Percentiles rank a stretch among this genome's conserved stretches.
Evolutionary conservation across 92 coral and sea anemone genomes (phyloP).

Genomic region (Phenganax marumi): DNA sequence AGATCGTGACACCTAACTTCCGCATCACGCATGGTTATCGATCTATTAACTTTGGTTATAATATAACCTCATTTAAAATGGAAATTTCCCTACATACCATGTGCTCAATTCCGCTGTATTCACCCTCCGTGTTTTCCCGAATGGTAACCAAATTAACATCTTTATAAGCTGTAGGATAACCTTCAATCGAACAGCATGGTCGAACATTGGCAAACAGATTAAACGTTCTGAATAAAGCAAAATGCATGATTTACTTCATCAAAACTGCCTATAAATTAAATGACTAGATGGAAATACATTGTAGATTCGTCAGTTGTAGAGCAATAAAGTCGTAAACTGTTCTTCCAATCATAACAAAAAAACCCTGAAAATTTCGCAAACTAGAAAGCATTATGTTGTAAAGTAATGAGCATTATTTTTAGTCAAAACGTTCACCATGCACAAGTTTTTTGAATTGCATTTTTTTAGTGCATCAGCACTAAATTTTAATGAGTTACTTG

Average conservation of each 20-base stretch:
- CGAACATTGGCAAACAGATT: slow-evolving; percentile 95
- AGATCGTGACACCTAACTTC: background rate
- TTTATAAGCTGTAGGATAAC: slow-evolving; percentile 87
- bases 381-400: too few species aligned
- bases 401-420: too few species aligned
- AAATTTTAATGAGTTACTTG: too few species aligned
- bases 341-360: too few species aligned
- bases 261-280: background rate
- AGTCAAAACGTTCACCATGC: too few species aligned
- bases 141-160: slow-evolving; percentile 90
- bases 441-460: background rate
- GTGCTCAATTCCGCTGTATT: slow-evolving; percentile 98
- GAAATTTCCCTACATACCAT: slow-evolving; percentile 57
- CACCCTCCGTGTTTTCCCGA: slow-evolving; percentile 98
- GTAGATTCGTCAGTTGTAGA: too few species aligned
- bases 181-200: slow-evolving; percentile 94
- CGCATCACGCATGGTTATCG: too few species aligned
- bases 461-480: too few species aligned
- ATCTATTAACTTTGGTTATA: too few species aligned
- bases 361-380: too few species aligned
- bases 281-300: background rate
- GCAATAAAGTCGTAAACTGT: too few species aligned
- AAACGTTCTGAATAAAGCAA: slow-evolving; percentile 61
- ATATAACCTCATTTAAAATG: background rate
- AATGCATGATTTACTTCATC: too few species aligned